Base-by-base conservation (phyloP, 1,140 invertebrate species). In the Dinoponera quadriceps region DNA sequence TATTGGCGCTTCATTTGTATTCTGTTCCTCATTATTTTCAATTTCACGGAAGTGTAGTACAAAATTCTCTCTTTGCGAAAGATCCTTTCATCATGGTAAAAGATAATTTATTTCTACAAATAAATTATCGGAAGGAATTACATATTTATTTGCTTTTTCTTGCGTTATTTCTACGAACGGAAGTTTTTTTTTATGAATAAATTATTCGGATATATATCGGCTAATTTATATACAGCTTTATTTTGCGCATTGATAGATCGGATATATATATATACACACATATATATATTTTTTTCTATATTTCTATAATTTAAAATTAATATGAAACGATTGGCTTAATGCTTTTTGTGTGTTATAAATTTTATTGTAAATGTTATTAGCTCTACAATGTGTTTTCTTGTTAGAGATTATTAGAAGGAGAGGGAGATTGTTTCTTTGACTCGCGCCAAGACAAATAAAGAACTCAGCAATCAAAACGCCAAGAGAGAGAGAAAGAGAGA, bases 401-500 rank as follows among this genome's bases (percentile, higher is more conserved):
- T 88, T 63, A 20, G 71, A 73, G 18, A 72, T 77, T 68, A 80
- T 73, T 69, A 9, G 85, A 11, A 57, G 13, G 18, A 22, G 57
- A n/a, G 22, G n/a, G n/a, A 68, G 55, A 22, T 13, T 18, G n/a
- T 71, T 77, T 62, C 27, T 55, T 38, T 73, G 38, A 44, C 22
- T 25, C 14, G 20, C 13, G 55, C 72, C 27, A 44, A 14, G 18
- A 44, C 14, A 82, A 88, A 89, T 90, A 85, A 89, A 88, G 89
- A 90, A 89, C 88, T 90, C 89, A 59, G 89, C 88, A 88, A 84
- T 73, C 22, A 54, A 65, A 63, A 77, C 54, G 54, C 80, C 57
- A 59, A 85, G 63, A n/a, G n/a, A n/a, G n/a, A n/a, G n/a, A n/a
- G n/a, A n/a, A n/a, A n/a, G n/a, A n/a, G n/a, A n/a, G n/a, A n/a